Base-by-base conservation (phyloP, 2,797 vertebrate genomes). In the Argya squamiceps region DNA sequence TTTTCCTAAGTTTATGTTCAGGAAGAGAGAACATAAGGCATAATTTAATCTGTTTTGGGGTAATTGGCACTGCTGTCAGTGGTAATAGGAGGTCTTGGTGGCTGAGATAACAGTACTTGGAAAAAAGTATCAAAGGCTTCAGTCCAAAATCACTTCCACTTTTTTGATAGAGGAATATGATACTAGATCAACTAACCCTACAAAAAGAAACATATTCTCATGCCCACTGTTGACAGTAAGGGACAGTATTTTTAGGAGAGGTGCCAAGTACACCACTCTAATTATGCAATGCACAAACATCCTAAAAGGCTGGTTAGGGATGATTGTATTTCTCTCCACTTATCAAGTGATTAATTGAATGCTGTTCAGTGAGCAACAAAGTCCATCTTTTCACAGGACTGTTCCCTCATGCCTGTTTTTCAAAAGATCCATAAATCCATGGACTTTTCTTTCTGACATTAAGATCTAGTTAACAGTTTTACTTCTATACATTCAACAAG, bases 61-160 rank as follows among this genome's bases (percentile, higher is more conserved):
- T 74, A 47, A 49, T 46, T 50, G 6, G 11, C 24, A 7, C 19
- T 73, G 39, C n/a, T 63, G 1, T 74, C 26, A 18, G 19, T 49
- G 34, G 23, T 77, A 29, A 36, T 5, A 34, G 34, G 20, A 41
- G 4, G 8, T 55, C 5, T 5, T 80, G 14, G 43, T 76, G 44
- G 17, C 36, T 67, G 8, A 6, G 16, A 9, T 13, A 53, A 64
- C 68, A 6, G 26, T 49, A 43, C 15, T 52, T 77, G 41, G 20
- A 67, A 81, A 78, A 41, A 87, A 63, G 2, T 23, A 24, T 84
- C 53, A 11, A 32, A 73, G 6, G 5, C 55, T 87, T 89, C 27
- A 64, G 10, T 58, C 12, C 37, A 53, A 15, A 0, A 18, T 26
- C 53, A 15, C 2, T 4, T 37, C 9, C 20, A 15, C 4, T 1